Base-by-base conservation (phyloP, 1,140 invertebrate genomes). In the Zaprionus camerounensis region DNA sequence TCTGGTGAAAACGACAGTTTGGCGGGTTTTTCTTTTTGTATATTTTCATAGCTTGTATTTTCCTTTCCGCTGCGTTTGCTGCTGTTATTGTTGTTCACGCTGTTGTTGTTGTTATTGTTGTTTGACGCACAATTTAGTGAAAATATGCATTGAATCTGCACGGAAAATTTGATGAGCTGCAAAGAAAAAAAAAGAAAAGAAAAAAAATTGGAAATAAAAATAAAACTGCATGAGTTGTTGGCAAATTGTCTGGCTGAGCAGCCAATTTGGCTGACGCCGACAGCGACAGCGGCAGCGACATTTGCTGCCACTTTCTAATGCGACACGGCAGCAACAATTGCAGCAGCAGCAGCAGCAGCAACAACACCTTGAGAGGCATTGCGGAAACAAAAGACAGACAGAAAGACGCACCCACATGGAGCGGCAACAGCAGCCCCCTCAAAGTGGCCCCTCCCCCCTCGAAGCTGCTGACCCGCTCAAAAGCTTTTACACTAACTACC, bases 101-200 rank as follows among this genome's bases (percentile, higher is more conserved):
- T 58, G 58, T 49, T 55, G 59, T 68, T 71, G 53, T 56, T 74
- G 65, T 46, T 67, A 20, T 17, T 41, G 67, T 71, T 64, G 64
- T 62, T 46, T 53, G 59, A 67, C 46, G 70, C 74, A 88, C 85
- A 79, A 81, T 84, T 90, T 71, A 90, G 84, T 84, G 85, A 88
- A 88, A 88, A 88, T 90, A 81, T 84, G 84, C 84, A 81, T 73
- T 75, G 71, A 84, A 88, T 81, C 31, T 76, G 80, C 53, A 44
- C 67, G 75, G 75, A 24, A 67, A 80, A 68, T 68, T 77, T 70
- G 66, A 80, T 78, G 70, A 77, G 78, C 49, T 36, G 17, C 46
- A 24, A 7, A 1, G 17, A 13, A 12, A 53, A 7, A 15, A 34
- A 13, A 13, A 53, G 7, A 11, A 26, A 34, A 22, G 1, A 58